A percentile compares a stretch with the other conserved stretches of the same genome.
phyloP scores from a whole-genome alignment of 1,140 invertebrate species.

The Drosophila serrata region DNA sequence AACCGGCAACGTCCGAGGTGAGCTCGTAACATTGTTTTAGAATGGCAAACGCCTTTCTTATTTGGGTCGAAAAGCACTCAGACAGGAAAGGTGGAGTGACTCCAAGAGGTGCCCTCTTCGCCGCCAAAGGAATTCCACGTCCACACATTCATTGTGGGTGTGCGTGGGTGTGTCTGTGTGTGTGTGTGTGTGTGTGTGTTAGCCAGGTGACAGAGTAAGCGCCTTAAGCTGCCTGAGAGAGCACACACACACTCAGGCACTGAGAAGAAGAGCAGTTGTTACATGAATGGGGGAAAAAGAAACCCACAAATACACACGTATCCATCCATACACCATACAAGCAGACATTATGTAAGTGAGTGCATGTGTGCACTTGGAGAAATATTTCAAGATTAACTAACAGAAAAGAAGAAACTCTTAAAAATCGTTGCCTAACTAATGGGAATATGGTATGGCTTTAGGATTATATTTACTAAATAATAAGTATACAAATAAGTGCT shows the following conservation, averaged over 20 bases:
- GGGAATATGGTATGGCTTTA: background rate
- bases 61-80: conserved; percentile 80
- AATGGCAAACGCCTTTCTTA: conserved; percentile 56
- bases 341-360: conserved; percentile 10
- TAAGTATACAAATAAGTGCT: no score
- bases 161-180: conserved; percentile 18
- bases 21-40: conserved; percentile 65
- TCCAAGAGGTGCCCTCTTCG: conserved; percentile 27
- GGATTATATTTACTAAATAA: background rate
- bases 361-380: background rate
- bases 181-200: conserved; percentile 51
- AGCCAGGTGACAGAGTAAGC: conserved; percentile 79
- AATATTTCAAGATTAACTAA: background rate
- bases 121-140: conserved; percentile 21
- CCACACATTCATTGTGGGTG: conserved; percentile 12
- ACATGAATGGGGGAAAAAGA: conserved; percentile 41
- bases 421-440: background rate
- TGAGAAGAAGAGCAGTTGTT: conserved; percentile 27
- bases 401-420: background rate
- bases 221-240: conserved; percentile 72
- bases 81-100: conserved; percentile 33
- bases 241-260: conserved; percentile 31
- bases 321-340: conserved; percentile 5
- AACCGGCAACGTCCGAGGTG: conserved; percentile 21
- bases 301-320: conserved; percentile 13